Percentiles rank a stretch among this genome's conserved stretches.
Evolutionary conservation across 2,113 vertebrate genomes (phyloP).

Genomic region (Pedionomus torquatus): DNA sequence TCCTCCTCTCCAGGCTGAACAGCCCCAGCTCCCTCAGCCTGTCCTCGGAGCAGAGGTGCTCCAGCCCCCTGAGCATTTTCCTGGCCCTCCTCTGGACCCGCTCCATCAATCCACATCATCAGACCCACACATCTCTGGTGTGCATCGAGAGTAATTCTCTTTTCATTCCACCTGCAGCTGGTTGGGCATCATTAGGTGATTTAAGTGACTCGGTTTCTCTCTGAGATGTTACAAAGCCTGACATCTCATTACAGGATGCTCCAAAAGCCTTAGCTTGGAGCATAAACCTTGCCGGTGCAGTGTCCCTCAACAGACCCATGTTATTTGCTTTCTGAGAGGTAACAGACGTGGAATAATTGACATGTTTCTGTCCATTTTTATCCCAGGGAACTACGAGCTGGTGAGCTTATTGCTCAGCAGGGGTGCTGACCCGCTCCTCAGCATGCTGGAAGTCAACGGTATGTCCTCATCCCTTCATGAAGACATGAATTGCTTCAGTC

Average conservation of each 20-base stretch:
- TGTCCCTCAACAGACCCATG: background rate
- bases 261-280: background rate
- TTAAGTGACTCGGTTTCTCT: background rate
- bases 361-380: background rate
- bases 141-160: background rate
- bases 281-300: background rate
- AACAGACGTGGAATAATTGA: accelerated
- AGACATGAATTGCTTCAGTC: conserved; percentile 98
- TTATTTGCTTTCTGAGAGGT: background rate
- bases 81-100: too few relatives aligned
- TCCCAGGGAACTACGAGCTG: conserved; percentile 93
- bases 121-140: too few relatives aligned
- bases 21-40: too few relatives aligned
- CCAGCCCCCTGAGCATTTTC: too few relatives aligned
- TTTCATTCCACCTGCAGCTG: background rate
- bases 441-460: conserved; percentile 83
- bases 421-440: conserved; percentile 90
- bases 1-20: too few relatives aligned
- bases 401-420: conserved; percentile 90
- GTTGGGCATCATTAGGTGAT: background rate
- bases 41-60: too few relatives aligned
- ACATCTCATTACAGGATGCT: background rate
- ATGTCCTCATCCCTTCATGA: conserved; percentile 90
- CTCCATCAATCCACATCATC: too few relatives aligned
- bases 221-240: background rate